Base-by-base conservation (phyloP, 2,888 invertebrate genomes). In the Machimus atricapillus region DNA sequence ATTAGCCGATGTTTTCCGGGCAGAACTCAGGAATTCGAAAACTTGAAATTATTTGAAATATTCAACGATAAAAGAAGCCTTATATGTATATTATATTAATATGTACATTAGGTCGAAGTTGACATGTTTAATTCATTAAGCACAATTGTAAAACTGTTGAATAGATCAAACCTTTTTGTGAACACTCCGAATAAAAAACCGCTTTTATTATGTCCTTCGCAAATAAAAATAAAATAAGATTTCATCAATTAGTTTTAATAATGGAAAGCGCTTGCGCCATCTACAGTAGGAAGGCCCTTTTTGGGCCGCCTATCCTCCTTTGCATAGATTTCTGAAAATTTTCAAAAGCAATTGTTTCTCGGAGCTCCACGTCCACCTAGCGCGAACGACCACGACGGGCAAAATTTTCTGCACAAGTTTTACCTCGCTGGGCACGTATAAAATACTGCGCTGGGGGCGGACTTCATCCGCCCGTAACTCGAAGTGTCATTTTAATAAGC, bases 401-500 rank as follows among this genome's bases (percentile, higher is more conserved):
- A 7, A 12, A 46, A 46, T 46, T 46, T 46, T 46, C 16, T 46
- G 27, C 52, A 66, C 27, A 66, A 12, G 12, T n/a, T 12, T 27
- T 8, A 12, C 66, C 27, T 8, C 66, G 23, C 2, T 0, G 3
- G 66, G 7, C 27, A 66, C 3, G 66, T 66, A 23, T 66, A 66
- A 66, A 66, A 27, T 52, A 12, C 23, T 7, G 27, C n/a, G 23
- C 27, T 4, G 66, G 23, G 27, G 66, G 12, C 12, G 9, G 66
- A 12, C 4, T 19, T 0, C 12, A 4, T 0, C 23, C 27, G 12
- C 14, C 31, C 81, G 7, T 52, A 52, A 52, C 43, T 56, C 31
- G 16, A 37, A 78, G 78, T 34, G 56, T 81, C 81, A 82, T 19
- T 66, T 82, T 82, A 66, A 82, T 82, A 58, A 82, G 58, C 37